These are phyloP conservation scores for Galago senegalensis DNA, from an alignment of 2,797 vertebrate genomes.

Conservation along the genomic window DNA sequence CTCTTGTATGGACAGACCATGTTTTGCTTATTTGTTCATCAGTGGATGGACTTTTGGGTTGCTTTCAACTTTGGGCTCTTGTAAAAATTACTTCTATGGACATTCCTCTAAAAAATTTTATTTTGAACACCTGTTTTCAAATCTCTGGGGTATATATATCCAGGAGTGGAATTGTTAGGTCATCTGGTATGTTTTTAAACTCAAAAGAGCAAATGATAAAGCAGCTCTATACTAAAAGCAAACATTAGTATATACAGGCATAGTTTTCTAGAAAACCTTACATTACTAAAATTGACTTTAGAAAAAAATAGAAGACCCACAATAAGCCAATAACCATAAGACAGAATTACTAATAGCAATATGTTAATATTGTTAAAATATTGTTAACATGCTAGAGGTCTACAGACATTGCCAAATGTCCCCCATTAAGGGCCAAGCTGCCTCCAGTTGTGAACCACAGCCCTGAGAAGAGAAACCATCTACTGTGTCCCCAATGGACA, in stretches of 20 bases:
- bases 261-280: slow-evolving; percentile 2
- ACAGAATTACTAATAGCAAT: not conserved
- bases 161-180: not conserved
- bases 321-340: not conserved
- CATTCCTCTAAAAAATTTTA: not conserved
- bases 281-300: slow-evolving; percentile 26
- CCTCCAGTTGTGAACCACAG: no score
- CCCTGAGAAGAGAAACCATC: no score
- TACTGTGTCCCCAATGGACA: no score
- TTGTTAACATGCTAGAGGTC: no score
- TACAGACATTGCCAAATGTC: no score
- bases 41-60: not conserved
- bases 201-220: slow-evolving; percentile 8
- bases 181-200: not conserved
- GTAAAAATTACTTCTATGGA: not conserved
- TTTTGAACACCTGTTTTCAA: not conserved
- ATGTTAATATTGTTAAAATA: no score
- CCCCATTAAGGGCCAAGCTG: no score
- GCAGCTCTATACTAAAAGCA: not conserved
- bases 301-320: not conserved
- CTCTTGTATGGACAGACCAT: not conserved
- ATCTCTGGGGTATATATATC: not conserved
- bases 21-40: not conserved
- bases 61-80: not conserved
- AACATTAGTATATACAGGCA: not conserved